Conservation (phyloP, 92 coral and sea anemone genomes). For the Umimayanthus chanpuru region DNA sequence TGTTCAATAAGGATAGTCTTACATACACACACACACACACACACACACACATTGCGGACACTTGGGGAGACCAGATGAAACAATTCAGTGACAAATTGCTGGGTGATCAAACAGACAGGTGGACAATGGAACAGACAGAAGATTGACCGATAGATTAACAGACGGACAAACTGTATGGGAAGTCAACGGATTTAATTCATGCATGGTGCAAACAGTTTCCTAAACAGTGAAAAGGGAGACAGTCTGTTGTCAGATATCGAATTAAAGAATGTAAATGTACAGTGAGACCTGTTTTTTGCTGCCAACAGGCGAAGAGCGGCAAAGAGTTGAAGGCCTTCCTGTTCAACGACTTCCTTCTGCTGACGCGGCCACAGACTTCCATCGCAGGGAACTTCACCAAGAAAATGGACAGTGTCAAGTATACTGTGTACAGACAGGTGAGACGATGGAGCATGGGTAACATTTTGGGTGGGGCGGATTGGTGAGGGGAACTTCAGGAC, state of each 20-base stretch:
- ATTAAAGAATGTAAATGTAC: no score
- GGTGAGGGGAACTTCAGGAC: slow-evolving; percentile 65
- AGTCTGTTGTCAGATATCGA: background rate
- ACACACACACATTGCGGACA: background rate
- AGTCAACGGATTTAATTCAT: no score
- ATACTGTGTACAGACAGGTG: slow-evolving; percentile 87
- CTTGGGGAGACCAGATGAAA: background rate
- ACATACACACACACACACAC: no score
- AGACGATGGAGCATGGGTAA: background rate
- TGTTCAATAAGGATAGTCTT: background rate
- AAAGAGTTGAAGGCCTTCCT: slow-evolving; percentile 94
- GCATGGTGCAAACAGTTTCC: background rate
- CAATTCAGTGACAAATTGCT: background rate
- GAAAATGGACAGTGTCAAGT: slow-evolving; percentile 79
- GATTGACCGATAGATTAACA: background rate
- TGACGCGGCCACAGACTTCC: slow-evolving; percentile 90
- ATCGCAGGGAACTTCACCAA: slow-evolving; percentile 83
- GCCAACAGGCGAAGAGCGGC: slow-evolving; percentile 90
- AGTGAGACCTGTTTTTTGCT: slow-evolving; percentile 7
- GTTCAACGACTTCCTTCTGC: slow-evolving; percentile 90
- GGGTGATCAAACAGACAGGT: background rate
- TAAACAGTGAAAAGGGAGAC: background rate
- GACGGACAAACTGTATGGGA: no score
- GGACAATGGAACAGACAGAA: background rate
- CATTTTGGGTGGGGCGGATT: background rate